Percentiles rank a stretch among this genome's conserved stretches.
phyloP scores from a whole-genome alignment of 2,888 invertebrate genomes.

The Disparrhopalites patrizii region DNA sequence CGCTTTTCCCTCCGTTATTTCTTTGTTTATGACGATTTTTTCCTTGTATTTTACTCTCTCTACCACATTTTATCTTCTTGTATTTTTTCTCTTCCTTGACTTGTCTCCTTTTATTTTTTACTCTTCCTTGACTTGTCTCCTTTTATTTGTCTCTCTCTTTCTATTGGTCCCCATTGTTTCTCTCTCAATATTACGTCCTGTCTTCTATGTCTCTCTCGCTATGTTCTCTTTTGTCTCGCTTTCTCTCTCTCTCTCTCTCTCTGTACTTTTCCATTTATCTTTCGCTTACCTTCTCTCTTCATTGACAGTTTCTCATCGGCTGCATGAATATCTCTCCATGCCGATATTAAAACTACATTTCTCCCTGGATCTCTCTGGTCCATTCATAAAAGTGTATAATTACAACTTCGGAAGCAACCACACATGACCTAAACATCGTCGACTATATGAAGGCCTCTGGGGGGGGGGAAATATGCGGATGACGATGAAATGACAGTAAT shows the following conservation, averaged over 20 bases:
- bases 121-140: background rate
- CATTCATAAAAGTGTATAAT: too few species aligned
- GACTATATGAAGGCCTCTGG: too few species aligned
- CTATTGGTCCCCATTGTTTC: background rate
- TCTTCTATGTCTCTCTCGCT: background rate
- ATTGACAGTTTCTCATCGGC: too few species aligned
- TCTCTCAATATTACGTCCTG: background rate
- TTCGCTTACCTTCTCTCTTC: background rate
- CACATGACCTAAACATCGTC: too few species aligned
- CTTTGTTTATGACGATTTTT: slow-evolving; percentile 3
- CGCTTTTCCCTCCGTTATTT: background rate
- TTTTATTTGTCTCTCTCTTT: too few species aligned
- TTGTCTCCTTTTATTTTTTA: background rate
- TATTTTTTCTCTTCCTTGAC: background rate
- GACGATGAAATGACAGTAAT: too few species aligned
- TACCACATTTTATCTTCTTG: background rate
- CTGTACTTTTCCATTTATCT: background rate
- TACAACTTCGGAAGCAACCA: too few species aligned
- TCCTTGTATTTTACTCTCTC: too few species aligned
- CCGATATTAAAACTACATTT: too few species aligned
- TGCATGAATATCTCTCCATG: too few species aligned
- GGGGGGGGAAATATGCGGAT: too few species aligned
- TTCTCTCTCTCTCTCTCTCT: background rate
- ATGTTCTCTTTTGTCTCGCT: background rate
- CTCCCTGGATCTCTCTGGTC: too few species aligned